Evolutionary conservation across 2,888 invertebrate genomes (phyloP).

Genomic region (Pocota personata): DNA sequence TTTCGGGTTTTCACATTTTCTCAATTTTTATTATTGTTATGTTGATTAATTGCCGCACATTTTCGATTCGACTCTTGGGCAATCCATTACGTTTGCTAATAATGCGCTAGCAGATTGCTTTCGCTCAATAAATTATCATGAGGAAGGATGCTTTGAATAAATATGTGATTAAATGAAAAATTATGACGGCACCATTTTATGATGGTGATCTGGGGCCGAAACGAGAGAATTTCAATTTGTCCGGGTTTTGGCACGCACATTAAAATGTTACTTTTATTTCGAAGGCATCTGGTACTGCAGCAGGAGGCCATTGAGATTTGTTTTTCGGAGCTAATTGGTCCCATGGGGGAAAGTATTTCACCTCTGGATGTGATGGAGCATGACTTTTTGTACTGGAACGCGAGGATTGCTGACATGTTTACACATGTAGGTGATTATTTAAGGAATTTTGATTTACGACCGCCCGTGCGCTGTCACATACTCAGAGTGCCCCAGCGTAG

Average conservation of each 20-base stretch:
- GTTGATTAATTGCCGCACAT: slow-evolving; percentile 69
- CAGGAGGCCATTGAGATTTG: background rate
- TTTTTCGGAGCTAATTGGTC: slow-evolving; percentile 59
- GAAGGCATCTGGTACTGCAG: slow-evolving; percentile 42
- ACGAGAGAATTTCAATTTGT: slow-evolving; percentile 39
- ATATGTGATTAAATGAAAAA: slow-evolving; percentile 40
- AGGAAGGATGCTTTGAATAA: slow-evolving; percentile 50
- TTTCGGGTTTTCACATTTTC: slow-evolving; percentile 28
- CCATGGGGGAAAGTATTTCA: slow-evolving; percentile 49
- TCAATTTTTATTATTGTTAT: slow-evolving; percentile 60
- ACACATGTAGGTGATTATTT: slow-evolving; percentile 73
- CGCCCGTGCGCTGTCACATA: slow-evolving; percentile 63
- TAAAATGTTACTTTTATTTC: slow-evolving; percentile 21
- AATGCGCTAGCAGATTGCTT: slow-evolving; percentile 56
- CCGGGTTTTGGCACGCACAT: slow-evolving; percentile 35
- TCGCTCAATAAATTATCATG: slow-evolving; percentile 51
- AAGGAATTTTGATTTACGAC: slow-evolving; percentile 70
- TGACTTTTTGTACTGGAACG: slow-evolving; percentile 42
- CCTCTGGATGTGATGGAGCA: slow-evolving; percentile 61
- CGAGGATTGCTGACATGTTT: slow-evolving; percentile 67
- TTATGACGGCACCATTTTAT: slow-evolving; percentile 27
- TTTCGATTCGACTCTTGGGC: slow-evolving; percentile 52
- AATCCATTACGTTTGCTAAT: slow-evolving; percentile 61
- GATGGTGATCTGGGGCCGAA: slow-evolving; percentile 5
- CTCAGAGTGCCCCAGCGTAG: slow-evolving; percentile 2